Percentiles rank a stretch among this genome's conserved stretches.
Conservation (phyloP, 2,888 invertebrate genomes). For the Chloroclystis v-ata region DNA sequence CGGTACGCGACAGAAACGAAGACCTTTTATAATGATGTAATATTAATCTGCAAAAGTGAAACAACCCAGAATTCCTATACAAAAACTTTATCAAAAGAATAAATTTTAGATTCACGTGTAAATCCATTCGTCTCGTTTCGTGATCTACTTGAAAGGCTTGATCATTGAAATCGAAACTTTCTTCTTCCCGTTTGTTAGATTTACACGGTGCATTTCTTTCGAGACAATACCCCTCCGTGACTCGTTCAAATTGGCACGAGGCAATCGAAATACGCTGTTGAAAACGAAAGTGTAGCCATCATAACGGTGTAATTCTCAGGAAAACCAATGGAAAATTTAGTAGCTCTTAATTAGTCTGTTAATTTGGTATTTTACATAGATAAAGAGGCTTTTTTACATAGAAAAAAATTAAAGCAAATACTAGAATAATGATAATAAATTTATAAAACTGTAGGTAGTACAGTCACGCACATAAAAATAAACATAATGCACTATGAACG, state of each 20-base stretch:
- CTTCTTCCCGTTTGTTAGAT: constrained; percentile 52
- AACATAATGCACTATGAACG: too few species aligned
- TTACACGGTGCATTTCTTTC: constrained; percentile 58
- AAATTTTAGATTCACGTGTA: not conserved
- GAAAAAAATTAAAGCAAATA: too few species aligned
- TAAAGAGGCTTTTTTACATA: too few species aligned
- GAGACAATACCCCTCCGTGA: constrained; percentile 49
- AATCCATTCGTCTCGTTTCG: not conserved
- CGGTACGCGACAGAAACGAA: too few species aligned
- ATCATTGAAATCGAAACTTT: constrained; percentile 45
- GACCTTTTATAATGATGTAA: too few species aligned
- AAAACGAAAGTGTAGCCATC: constrained; percentile 40
- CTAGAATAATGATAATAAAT: too few species aligned
- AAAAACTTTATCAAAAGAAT: too few species aligned
- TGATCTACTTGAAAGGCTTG: constrained; percentile 29
- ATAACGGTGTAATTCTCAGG: constrained; percentile 1
- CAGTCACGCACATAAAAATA: too few species aligned
- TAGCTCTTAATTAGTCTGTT: not conserved
- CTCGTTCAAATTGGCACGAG: constrained; percentile 44
- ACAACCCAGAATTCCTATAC: too few species aligned
- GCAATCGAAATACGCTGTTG: constrained; percentile 35
- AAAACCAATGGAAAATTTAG: constrained; percentile 1
- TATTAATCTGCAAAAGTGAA: too few species aligned
- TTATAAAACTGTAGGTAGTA: too few species aligned
- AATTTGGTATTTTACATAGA: too few species aligned